Conservation (phyloP, 2,888 invertebrate species). For the Phengaris arion region DNA sequence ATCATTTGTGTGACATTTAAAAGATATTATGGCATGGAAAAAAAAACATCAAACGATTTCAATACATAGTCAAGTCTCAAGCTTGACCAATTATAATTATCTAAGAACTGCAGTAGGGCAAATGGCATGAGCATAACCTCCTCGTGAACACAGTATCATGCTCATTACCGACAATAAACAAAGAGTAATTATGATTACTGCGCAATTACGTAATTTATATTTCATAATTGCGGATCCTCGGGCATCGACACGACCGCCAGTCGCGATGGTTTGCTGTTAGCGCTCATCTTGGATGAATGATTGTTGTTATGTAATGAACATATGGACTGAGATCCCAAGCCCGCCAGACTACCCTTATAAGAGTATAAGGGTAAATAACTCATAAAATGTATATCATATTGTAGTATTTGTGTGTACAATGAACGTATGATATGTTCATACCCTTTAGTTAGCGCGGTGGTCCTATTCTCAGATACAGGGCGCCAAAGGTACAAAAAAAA, state of each 20-base stretch:
- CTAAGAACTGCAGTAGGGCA: neutral
- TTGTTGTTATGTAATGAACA: neutral
- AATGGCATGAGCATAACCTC: neutral
- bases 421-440: too few species aligned
- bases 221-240: neutral
- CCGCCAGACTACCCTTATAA: too few species aligned
- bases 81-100: neutral
- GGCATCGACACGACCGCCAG: conserved; percentile 35
- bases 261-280: neutral
- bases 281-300: neutral
- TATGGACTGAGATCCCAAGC: neutral
- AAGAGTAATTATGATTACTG: conserved; percentile 34
- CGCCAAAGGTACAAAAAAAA: too few species aligned
- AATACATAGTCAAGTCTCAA: neutral
- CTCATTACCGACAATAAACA: conserved; percentile 35
- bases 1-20: too few species aligned
- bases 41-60: too few species aligned
- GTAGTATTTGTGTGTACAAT: too few species aligned
- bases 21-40: too few species aligned
- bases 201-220: conserved; percentile 34
- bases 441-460: too few species aligned
- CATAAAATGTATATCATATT: too few species aligned
- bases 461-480: too few species aligned
- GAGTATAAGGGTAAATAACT: too few species aligned
- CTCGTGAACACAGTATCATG: conserved; percentile 19